phyloP scores from a whole-genome alignment of 2,113 vertebrate genomes.

The Anguilla rostrata region DNA sequence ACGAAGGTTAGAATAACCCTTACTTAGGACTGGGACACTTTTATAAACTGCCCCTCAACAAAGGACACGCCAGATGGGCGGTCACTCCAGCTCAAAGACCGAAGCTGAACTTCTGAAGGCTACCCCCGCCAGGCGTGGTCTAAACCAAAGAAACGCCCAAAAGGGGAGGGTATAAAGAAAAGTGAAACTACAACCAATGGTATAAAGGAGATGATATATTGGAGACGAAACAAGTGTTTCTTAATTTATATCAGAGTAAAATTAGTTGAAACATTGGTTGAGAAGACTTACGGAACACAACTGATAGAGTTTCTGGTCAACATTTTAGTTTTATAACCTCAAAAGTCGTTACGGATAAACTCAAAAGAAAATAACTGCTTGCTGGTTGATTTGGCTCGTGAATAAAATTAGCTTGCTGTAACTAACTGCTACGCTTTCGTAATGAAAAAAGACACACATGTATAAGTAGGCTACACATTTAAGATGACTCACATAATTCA shows the following conservation, averaged over 20 bases:
- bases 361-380: too few relatives aligned
- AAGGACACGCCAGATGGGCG: conserved; percentile 62
- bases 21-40: not conserved
- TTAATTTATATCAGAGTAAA: too few relatives aligned
- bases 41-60: conserved; percentile 54
- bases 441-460: too few relatives aligned
- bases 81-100: conserved; percentile 32
- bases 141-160: conserved; percentile 16
- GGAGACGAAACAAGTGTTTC: not conserved
- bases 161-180: not conserved
- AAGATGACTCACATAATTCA: too few relatives aligned
- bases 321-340: too few relatives aligned
- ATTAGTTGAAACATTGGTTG: too few relatives aligned
- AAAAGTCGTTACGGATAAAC: too few relatives aligned
- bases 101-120: conserved; percentile 18
- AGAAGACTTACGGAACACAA: too few relatives aligned
- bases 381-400: too few relatives aligned
- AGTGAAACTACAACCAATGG: not conserved
- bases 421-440: too few relatives aligned
- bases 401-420: too few relatives aligned
- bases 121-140: conserved; percentile 27
- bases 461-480: too few relatives aligned
- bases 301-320: not conserved
- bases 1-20: not conserved
- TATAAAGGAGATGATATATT: not conserved